phyloP scores from a whole-genome alignment of 2,888 invertebrate genomes.

The Incurvaria masculella region DNA sequence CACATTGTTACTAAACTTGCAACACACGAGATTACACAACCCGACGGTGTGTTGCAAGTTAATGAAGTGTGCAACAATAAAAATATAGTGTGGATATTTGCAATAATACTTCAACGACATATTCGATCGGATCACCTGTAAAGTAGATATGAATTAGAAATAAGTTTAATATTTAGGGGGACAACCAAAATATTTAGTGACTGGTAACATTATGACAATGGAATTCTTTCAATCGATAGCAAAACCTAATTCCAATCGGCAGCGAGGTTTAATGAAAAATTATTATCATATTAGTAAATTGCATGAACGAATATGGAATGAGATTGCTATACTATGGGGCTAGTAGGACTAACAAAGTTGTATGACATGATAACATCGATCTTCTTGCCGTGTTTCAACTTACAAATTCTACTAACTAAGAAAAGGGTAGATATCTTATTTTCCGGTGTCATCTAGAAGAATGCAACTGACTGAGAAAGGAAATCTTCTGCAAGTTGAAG shows the following conservation, averaged over 20 bases:
- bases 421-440: too few relatives aligned
- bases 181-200: neutral
- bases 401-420: too few relatives aligned
- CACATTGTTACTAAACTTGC: neutral
- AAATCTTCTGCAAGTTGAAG: neutral
- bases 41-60: neutral
- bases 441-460: too few relatives aligned
- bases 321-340: neutral
- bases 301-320: neutral
- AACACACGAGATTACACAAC: neutral
- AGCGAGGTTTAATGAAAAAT: too few relatives aligned
- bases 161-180: neutral
- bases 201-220: neutral
- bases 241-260: neutral
- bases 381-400: neutral
- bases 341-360: neutral
- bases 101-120: conserved; percentile 4
- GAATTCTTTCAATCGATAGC: neutral
- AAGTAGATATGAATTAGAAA: conserved; percentile 55
- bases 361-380: neutral
- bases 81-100: conserved; percentile 1
- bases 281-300: too few relatives aligned
- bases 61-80: neutral
- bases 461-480: too few relatives aligned
- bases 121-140: conserved; percentile 44